Evolutionary conservation across 2,113 vertebrate species (phyloP), one percentile per base, ranked within the genome.

Genomic region (Gymnorhina tibicen): DNA sequence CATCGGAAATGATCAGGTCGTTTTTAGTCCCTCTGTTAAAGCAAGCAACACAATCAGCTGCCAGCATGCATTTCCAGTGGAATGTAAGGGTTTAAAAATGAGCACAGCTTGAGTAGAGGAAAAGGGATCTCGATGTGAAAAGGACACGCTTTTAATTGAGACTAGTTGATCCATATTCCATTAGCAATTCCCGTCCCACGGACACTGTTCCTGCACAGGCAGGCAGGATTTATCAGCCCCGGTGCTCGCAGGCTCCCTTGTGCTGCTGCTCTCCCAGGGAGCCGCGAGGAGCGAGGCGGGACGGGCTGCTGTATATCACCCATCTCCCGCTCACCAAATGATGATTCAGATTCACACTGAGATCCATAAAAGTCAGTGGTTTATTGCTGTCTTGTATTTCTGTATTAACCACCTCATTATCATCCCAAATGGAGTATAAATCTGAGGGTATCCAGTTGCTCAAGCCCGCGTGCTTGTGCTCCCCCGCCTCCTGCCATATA

Each of bases 371-470:
- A 97, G 93, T 97, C 96, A 89, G 70, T 95, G 93, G 35, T 97
- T 97, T 97, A 97, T 97, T 95, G 94, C 95, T 90, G 81, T 89
- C 96, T 93, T 97, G 97, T 95, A 97, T 96, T 97, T 97, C 97
- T 97, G 91, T 96, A 97, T 97, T 97, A 97, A 97, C 95, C 97
- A 97, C 88, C 96, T 97, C 97, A 97, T 97, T 97, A 97, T 97
- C 95, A 96, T 97, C 95, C 95, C 97, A 97, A 97, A 96, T 96
- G 95, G 94, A 92, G 86, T 80, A 91, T 97, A 97, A 97, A 97
- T 97, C 94, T 87, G 81, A 88, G 81, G 73, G 94, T 93, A 96
- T 88, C 95, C 95, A 88, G 95, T 96, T 88, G 96, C 82, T 96
- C 92, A 21, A 93, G 93, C 80, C 85, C 4, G 14, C 1, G 10